Percentiles rank a stretch among this genome's conserved stretches.
phyloP scores from a whole-genome alignment of 2,113 vertebrate genomes.

The Triplophysa tibetana region DNA sequence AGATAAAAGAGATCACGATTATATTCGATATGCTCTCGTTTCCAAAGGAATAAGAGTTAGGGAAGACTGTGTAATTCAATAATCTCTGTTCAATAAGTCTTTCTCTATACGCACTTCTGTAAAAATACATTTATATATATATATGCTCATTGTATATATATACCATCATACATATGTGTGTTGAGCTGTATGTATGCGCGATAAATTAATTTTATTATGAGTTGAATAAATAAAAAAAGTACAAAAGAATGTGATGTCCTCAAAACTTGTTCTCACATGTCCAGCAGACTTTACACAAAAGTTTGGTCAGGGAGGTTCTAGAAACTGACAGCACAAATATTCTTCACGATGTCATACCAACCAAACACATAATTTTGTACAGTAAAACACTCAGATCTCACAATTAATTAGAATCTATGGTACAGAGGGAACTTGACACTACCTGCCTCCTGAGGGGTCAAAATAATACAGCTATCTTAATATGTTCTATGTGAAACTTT shows the following conservation, averaged over 20 bases:
- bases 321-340: constrained; percentile 19
- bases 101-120: neutral
- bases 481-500: no score
- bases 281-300: neutral
- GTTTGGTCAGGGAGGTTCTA: neutral
- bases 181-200: no score
- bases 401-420: constrained; percentile 51
- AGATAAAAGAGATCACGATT: constrained; percentile 25
- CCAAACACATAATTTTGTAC: constrained; percentile 15
- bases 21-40: neutral
- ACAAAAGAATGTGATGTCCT: neutral
- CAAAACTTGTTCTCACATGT: neutral
- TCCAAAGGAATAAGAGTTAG: neutral
- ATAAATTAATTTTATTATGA: no score
- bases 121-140: neutral
- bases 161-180: no score
- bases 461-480: constrained; percentile 29
- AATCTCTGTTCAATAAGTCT: neutral
- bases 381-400: constrained; percentile 36
- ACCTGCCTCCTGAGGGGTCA: constrained; percentile 18
- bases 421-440: constrained; percentile 19
- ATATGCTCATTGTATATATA: no score
- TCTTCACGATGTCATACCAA: neutral
- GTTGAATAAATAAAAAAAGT: neutral
- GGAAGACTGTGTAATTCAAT: neutral